These are phyloP conservation scores for Haliaeetus leucogaster DNA, from an alignment of 2,113 vertebrate genomes.

Conservation along the genomic window DNA sequence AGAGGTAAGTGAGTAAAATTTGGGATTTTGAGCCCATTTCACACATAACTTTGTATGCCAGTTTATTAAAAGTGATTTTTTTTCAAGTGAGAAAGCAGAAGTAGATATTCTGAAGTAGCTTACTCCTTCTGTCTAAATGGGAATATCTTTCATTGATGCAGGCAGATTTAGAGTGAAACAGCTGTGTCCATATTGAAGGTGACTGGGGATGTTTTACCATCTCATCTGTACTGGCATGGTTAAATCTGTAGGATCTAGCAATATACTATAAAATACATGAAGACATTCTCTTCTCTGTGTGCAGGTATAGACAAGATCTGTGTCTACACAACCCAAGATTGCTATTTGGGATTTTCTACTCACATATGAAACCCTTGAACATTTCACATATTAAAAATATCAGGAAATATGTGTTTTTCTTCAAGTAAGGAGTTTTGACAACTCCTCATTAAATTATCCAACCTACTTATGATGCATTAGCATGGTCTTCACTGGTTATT, in stretches of 20 bases:
- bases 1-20: neutral
- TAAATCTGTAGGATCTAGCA: neutral
- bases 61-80: neutral
- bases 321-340: fast-evolving
- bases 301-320: neutral
- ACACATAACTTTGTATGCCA: neutral
- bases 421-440: neutral
- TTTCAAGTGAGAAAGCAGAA: neutral
- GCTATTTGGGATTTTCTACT: neutral
- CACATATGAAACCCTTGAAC: neutral
- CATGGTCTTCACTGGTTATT: neutral
- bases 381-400: neutral
- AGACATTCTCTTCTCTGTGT: neutral
- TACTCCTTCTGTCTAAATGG: neutral
- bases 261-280: neutral
- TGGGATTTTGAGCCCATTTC: neutral
- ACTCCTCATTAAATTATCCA: neutral
- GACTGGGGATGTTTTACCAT: neutral
- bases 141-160: neutral
- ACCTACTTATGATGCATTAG: neutral
- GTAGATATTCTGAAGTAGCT: neutral
- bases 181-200: neutral
- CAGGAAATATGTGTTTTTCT: neutral
- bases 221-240: neutral
- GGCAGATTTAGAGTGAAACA: neutral